Base-by-base conservation (phyloP, 2,888 invertebrate genomes). In the Plagodis pulveraria region DNA sequence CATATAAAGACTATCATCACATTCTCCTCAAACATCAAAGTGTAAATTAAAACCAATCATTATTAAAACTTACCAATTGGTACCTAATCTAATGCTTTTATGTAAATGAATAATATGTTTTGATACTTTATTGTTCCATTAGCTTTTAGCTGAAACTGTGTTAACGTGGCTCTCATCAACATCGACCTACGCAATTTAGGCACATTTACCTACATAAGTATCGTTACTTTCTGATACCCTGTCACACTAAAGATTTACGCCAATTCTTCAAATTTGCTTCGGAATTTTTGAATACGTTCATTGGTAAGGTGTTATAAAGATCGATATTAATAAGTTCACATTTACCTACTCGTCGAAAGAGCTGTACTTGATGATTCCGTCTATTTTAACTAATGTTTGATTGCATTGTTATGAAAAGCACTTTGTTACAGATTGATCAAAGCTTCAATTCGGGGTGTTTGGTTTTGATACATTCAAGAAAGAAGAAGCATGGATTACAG, bases 41-140 rank as follows among this genome's bases (percentile, higher is more conserved):
- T 51, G 40, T 54, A 55, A 12, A 54, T 54, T 49, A 40, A 40
- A 51, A 52, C 50, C 53, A 48, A 50, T 58, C 58, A 50, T 63
- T 59, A 59, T 56, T 53, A 54, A 41, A 54, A 61, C 51, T 52
- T 52, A 53, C 56, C 60, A 56, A 61, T 65, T 47, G 50, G 46
- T 47, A 56, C 52, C 43, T 48, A 56, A n/a, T 56, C 52, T 53
- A 64, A 60, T 56, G 56, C 56, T 60, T 70, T 72, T 66, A 62
- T 72, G 66, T 64, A 76, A 71, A 75, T 76, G 67, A 72, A 71
- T 71, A 70, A 70, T 42, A 42, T 67, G 63, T 69, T 63, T 65
- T 65, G 68, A 74, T 75, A 75, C 76, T 72, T 76, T 72, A 77
- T 75, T 67, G 65, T 73, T 74, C 74, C 76, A 78, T 77, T 75